Evolutionary conservation across 53 echinoderm and acorn worm genomes (phyloP).

Genomic region (Echinarachnius parma): DNA sequence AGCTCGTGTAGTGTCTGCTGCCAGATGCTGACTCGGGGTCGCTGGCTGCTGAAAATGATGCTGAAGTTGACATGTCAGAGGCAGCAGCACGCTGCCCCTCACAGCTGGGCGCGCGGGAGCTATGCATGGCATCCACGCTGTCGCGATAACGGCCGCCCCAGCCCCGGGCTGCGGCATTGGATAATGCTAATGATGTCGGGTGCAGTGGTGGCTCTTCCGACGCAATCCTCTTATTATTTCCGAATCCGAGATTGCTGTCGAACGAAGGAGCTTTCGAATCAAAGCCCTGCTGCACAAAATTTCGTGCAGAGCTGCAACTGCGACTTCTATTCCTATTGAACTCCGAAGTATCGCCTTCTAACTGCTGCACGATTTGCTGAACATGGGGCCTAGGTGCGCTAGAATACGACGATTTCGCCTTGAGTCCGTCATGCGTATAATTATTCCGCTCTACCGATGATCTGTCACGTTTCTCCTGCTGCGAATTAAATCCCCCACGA

Average conservation of each 20-base stretch:
- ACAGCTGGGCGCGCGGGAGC: conserved; percentile 47
- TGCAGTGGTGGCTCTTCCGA: conserved; percentile 20
- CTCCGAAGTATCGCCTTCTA: conserved; percentile 32
- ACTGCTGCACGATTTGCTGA: conserved; percentile 43
- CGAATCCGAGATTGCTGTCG: conserved; percentile 6
- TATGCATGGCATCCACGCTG: conserved; percentile 52
- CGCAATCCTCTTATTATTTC: conserved; percentile 32
- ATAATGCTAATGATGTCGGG: conserved; percentile 46
- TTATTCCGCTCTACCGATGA: conserved; percentile 37
- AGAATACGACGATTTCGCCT: not conserved
- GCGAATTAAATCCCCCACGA: conserved; percentile 22
- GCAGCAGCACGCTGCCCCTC: conserved; percentile 44
- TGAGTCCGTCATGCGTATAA: conserved; percentile 36
- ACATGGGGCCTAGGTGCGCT: conserved; percentile 31
- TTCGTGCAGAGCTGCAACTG: conserved; percentile 28
- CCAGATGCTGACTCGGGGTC: conserved; percentile 38
- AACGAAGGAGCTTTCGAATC: conserved; percentile 17
- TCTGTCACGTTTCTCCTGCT: conserved; percentile 27
- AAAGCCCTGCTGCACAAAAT: conserved; percentile 16
- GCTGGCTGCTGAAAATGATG: conserved; percentile 29
- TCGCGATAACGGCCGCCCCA: conserved; percentile 40
- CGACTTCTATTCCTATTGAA: conserved; percentile 27
- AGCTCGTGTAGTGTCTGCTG: conserved; percentile 11
- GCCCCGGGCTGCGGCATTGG: conserved; percentile 51
- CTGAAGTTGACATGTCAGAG: conserved; percentile 42